Conservation (phyloP, 2,888 invertebrate genomes). For the Caenorhabditis sulstoni region DNA sequence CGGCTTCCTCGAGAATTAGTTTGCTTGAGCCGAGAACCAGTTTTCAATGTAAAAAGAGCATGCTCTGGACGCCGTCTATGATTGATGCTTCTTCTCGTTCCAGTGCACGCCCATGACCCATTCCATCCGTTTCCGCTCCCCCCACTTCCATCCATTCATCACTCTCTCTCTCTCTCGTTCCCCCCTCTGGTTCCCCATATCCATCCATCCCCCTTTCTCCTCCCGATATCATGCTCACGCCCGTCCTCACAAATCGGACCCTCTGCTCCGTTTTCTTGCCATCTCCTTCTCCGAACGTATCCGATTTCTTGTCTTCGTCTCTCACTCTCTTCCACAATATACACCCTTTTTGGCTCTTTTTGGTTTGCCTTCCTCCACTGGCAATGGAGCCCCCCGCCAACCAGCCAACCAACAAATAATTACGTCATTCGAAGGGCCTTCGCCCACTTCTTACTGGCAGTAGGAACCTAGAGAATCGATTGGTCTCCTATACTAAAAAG, state of each 20-base stretch:
- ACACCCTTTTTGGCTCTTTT: constrained; percentile 1
- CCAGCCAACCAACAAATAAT: constrained; percentile 38
- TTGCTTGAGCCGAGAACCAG: no score
- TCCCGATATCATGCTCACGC: constrained; percentile 29
- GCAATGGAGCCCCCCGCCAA: background rate
- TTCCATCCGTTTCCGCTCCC: constrained; percentile 1
- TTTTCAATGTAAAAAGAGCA: background rate
- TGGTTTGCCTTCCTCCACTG: background rate
- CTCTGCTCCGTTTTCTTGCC: background rate
- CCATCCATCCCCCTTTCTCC: background rate
- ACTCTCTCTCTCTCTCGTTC: background rate
- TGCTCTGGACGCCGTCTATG: background rate
- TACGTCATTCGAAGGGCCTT: constrained; percentile 34
- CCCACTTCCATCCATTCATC: constrained; percentile 12
- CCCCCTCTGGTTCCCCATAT: no score
- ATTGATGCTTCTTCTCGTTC: background rate
- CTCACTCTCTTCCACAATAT: constrained; percentile 13
- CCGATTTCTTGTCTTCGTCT: constrained; percentile 28
- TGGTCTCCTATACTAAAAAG: background rate
- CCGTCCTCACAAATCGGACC: constrained; percentile 14
- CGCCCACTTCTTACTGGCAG: background rate
- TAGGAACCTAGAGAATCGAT: no score
- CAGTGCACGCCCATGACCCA: background rate
- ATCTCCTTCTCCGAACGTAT: constrained; percentile 14
- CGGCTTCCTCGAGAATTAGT: no score